A percentile compares a stretch with the other conserved stretches of the same genome.
Conservation (phyloP, 2,797 vertebrate genomes). For the Crypturellus tataupa region DNA sequence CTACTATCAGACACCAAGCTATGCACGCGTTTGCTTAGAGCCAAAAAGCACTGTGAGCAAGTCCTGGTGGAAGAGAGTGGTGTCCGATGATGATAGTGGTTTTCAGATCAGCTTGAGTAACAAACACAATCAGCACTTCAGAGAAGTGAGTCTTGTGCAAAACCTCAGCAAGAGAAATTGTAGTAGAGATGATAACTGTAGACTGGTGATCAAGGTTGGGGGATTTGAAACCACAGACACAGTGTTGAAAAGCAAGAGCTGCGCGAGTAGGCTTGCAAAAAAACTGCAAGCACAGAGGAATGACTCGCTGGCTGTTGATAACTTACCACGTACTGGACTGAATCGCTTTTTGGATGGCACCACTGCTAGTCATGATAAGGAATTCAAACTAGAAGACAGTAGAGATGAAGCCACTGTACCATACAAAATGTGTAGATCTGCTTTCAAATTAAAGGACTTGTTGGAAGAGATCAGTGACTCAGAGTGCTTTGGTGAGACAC, state of each 20-base stretch:
- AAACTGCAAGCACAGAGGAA: background rate
- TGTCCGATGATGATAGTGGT: slow-evolving; percentile 53
- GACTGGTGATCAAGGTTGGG: background rate
- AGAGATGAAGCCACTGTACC: slow-evolving; percentile 5
- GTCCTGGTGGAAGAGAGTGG: slow-evolving; percentile 76
- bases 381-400: slow-evolving; percentile 3
- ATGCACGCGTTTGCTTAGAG: slow-evolving; percentile 75
- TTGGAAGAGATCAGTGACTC: slow-evolving; percentile 82
- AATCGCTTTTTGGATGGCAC: slow-evolving; percentile 35
- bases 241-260: background rate
- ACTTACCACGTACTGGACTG: background rate
- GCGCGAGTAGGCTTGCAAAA: background rate
- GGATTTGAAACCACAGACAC: background rate
- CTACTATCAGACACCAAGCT: slow-evolving; percentile 79
- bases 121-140: background rate
- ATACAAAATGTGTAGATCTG: background rate
- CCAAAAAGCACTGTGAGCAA: background rate
- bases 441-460: slow-evolving; percentile 72
- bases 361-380: background rate
- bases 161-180: slow-evolving; percentile 21
- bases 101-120: slow-evolving; percentile 70
- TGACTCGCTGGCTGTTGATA: background rate
- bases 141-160: slow-evolving; percentile 34
- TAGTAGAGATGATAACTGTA: background rate
- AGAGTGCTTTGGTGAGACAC: slow-evolving; percentile 72